phyloP scores from a whole-genome alignment of 2,797 vertebrate species.

The Atherinosoma microstoma region DNA sequence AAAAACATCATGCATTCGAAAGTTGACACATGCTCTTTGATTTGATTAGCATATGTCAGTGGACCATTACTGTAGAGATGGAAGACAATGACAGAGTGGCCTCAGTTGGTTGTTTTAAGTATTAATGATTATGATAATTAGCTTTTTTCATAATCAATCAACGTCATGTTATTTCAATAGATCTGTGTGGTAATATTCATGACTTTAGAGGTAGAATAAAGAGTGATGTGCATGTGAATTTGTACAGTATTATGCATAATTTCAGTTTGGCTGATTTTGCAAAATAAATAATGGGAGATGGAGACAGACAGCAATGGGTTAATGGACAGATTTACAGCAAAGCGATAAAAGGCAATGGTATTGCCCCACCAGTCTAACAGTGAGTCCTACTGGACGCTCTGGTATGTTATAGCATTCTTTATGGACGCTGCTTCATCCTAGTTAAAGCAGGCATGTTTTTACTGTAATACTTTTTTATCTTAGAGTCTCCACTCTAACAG shows the following conservation, averaged over 20 bases:
- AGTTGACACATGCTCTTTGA: slow-evolving; percentile 12
- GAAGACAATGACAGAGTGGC: slow-evolving; percentile 44
- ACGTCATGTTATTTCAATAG: slow-evolving; percentile 1
- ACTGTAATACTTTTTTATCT: background rate
- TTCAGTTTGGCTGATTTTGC: background rate
- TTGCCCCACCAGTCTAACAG: slow-evolving; percentile 23
- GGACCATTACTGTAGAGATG: slow-evolving; percentile 7
- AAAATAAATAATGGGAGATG: background rate
- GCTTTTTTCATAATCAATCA: slow-evolving; percentile 14
- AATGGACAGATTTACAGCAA: too few species aligned
- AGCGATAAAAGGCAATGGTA: background rate
- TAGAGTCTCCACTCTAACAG: too few species aligned
- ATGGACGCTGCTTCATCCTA: background rate
- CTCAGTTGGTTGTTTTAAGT: slow-evolving; percentile 34
- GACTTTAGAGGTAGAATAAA: background rate
- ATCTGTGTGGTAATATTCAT: background rate
- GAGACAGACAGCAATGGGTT: background rate
- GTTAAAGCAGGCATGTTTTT: slow-evolving; percentile 13
- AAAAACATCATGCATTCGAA: background rate
- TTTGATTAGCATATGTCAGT: slow-evolving; percentile 44
- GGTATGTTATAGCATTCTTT: too few species aligned
- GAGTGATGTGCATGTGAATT: background rate
- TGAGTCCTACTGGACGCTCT: background rate
- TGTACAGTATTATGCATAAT: background rate
- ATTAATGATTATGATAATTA: slow-evolving; percentile 33